A percentile compares a stretch with the other conserved stretches of the same genome.
Evolutionary conservation across 2,797 vertebrate genomes (phyloP).

Genomic region (Hippoglossus hippoglossus): DNA sequence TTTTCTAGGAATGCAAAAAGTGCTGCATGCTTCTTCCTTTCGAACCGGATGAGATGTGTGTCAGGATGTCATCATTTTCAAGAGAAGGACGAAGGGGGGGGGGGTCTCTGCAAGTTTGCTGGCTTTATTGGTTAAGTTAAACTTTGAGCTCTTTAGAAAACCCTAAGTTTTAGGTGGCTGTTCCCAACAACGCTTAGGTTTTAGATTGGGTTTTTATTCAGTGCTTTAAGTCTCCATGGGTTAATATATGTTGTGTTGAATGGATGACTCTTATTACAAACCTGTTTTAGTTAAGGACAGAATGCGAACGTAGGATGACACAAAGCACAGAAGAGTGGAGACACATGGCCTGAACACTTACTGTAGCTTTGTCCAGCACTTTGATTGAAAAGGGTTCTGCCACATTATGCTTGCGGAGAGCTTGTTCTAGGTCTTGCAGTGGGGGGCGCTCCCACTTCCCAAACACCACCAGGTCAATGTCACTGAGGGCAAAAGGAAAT

Average conservation of each 20-base stretch:
- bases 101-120: too few relatives aligned
- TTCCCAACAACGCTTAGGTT: too few relatives aligned
- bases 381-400: conserved; percentile 96
- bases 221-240: too few relatives aligned
- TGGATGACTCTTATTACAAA: background rate
- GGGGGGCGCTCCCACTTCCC: conserved; percentile 97
- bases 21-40: conserved; percentile 6
- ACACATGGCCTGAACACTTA: conserved; percentile 74
- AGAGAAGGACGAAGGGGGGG: too few relatives aligned
- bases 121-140: too few relatives aligned
- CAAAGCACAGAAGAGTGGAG: background rate
- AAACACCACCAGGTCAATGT: conserved; percentile 98
- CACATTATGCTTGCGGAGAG: conserved; percentile 93
- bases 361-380: conserved; percentile 98
- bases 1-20: conserved; percentile 20
- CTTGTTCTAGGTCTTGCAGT: conserved; percentile 94
- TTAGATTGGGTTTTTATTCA: too few relatives aligned
- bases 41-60: too few relatives aligned
- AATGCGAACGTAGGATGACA: background rate
- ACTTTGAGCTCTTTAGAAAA: too few relatives aligned
- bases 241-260: conserved; percentile 4
- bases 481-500: conserved; percentile 79
- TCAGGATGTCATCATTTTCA: background rate
- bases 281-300: background rate
- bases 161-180: too few relatives aligned